Conservation (phyloP, 2,113 vertebrate genomes). For the Barbus barbus region DNA sequence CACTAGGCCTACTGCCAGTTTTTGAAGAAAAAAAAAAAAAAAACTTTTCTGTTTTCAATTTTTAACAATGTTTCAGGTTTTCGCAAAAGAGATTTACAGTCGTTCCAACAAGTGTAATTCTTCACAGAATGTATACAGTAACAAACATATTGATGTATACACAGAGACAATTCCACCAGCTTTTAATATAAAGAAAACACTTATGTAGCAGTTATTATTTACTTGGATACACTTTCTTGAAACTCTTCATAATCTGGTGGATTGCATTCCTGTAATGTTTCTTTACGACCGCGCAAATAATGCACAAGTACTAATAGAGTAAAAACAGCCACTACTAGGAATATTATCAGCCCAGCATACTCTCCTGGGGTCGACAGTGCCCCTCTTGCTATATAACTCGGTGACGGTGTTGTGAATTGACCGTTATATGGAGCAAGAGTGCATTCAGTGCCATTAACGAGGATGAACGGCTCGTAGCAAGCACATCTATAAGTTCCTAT, state of each 20-base stretch:
- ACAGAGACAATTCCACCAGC: background rate
- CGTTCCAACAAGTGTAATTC: background rate
- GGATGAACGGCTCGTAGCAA: background rate
- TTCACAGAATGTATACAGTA: background rate
- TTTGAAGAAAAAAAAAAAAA: too few species aligned
- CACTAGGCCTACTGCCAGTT: too few species aligned
- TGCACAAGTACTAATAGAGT: constrained; percentile 2
- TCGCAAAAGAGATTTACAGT: too few species aligned
- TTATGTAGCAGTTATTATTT: background rate
- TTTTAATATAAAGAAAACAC: background rate
- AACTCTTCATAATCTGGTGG: background rate
- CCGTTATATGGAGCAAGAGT: background rate
- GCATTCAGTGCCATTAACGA: constrained; percentile 38
- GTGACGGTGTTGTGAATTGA: background rate
- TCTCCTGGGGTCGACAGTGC: constrained; percentile 8
- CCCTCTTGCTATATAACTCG: constrained; percentile 19
- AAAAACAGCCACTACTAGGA: constrained; percentile 11
- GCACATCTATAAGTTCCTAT: constrained; percentile 44
- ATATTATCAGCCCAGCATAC: constrained; percentile 39
- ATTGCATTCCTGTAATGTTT: background rate
- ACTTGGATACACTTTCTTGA: background rate
- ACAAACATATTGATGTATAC: background rate
- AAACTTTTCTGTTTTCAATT: too few species aligned
- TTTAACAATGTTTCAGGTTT: too few species aligned
- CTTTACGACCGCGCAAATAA: constrained; percentile 45